A percentile compares a stretch with the other conserved stretches of the same genome.
Conservation (phyloP, 1,140 invertebrate species). For the Drosophila tsacasi region DNA sequence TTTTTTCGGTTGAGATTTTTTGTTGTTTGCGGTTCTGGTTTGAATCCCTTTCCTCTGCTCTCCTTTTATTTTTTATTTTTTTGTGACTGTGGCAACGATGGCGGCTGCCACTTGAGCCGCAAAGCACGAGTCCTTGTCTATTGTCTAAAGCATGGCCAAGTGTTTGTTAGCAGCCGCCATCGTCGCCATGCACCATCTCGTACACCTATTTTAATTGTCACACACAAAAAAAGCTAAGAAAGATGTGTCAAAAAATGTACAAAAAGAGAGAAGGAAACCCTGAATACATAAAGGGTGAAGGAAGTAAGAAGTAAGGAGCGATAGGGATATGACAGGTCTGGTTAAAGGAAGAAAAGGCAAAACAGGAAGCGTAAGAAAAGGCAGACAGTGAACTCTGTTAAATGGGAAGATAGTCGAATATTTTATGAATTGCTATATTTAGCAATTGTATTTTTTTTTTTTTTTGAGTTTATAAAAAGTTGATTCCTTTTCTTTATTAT, state of each 20-base stretch:
- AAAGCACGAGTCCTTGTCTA: slow-evolving; percentile 79
- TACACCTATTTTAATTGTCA: slow-evolving; percentile 82
- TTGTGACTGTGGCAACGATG: slow-evolving; percentile 45
- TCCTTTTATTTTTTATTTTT: slow-evolving; percentile 15
- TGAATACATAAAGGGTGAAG: slow-evolving; percentile 28
- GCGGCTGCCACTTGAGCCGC: slow-evolving; percentile 79
- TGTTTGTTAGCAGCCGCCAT: slow-evolving; percentile 77
- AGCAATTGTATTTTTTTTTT: no score
- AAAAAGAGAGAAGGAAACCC: slow-evolving; percentile 27
- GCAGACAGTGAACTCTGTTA: neutral
- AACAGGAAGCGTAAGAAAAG: slow-evolving; percentile 6
- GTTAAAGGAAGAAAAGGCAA: slow-evolving; percentile 14
- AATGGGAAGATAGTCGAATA: neutral
- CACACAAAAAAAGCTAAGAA: slow-evolving; percentile 58
- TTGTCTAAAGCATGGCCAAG: slow-evolving; percentile 83
- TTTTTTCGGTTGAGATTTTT: slow-evolving; percentile 68
- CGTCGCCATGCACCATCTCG: slow-evolving; percentile 63
- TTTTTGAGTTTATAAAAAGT: no score
- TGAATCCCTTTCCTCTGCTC: slow-evolving; percentile 12
- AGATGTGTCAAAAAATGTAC: slow-evolving; percentile 62
- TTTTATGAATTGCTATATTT: no score
- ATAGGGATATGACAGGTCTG: slow-evolving; percentile 10
- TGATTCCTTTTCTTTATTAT: neutral
- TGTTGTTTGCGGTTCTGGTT: slow-evolving; percentile 47
- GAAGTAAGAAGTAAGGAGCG: slow-evolving; percentile 34